A percentile compares a stretch with the other conserved stretches of the same genome.
phyloP scores from a whole-genome alignment of 2,797 vertebrate genomes.

The Heteromormyrus szaboi region DNA sequence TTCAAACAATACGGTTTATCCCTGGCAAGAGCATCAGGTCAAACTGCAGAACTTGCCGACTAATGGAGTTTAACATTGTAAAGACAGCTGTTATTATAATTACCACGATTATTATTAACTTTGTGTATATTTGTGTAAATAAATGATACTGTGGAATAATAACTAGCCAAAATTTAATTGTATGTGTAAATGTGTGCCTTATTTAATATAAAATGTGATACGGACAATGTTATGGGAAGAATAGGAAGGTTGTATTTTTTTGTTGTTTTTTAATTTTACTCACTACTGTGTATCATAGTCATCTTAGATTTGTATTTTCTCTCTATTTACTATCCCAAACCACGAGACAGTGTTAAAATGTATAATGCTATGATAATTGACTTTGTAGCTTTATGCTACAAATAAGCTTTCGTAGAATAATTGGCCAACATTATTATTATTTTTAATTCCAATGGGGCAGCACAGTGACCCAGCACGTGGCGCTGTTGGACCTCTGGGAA shows the following conservation, averaged over 20 bases:
- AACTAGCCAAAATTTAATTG: conserved; percentile 42
- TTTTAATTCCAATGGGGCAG: neutral
- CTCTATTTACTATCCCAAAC: neutral
- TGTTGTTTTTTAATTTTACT: neutral
- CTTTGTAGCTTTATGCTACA: neutral
- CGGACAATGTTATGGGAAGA: conserved; percentile 8
- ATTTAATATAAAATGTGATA: conserved; percentile 37
- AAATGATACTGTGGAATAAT: conserved; percentile 31
- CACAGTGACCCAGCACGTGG: neutral
- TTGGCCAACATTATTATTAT: neutral
- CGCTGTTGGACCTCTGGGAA: neutral
- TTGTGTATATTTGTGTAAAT: conserved; percentile 32
- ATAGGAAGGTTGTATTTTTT: conserved; percentile 8
- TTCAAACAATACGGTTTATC: neutral
- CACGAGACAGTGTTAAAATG: conserved; percentile 13
- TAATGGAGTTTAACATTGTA: conserved; percentile 10
- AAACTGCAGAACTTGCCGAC: neutral
- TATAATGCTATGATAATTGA: neutral
- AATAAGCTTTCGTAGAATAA: conserved; percentile 2
- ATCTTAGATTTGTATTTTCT: conserved; percentile 12
- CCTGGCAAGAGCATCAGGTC: neutral
- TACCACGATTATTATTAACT: conserved; percentile 26
- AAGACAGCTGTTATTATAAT: conserved; percentile 18
- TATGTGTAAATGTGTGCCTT: conserved; percentile 50
- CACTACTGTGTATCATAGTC: neutral